These are phyloP conservation scores for Oncorhynchus clarkii DNA, from an alignment of 2,113 vertebrate genomes.

Conservation along the genomic window DNA sequence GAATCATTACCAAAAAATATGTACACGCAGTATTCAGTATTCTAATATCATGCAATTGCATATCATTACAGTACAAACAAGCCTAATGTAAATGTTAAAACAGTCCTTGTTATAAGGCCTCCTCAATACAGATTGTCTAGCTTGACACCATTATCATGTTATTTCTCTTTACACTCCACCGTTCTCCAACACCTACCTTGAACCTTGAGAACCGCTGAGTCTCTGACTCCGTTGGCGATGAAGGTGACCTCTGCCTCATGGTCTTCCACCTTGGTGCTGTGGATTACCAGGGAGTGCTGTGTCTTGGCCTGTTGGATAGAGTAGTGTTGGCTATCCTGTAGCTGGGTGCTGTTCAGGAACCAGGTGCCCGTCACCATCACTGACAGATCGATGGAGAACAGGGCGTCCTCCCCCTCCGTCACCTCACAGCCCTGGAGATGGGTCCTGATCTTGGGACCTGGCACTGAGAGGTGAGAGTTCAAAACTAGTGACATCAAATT, in stretches of 20 bases:
- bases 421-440: constrained; percentile 70
- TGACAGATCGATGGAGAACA: constrained; percentile 83
- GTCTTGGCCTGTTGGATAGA: constrained; percentile 56
- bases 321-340: constrained; percentile 66
- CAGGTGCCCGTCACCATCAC: constrained; percentile 77
- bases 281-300: constrained; percentile 76
- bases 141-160: not conserved
- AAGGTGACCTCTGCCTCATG: constrained; percentile 79
- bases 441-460: constrained; percentile 76
- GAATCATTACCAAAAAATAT: not conserved
- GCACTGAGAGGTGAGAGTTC: constrained; percentile 63
- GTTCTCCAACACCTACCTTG: constrained; percentile 69
- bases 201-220: constrained; percentile 78
- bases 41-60: no score
- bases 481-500: no score
- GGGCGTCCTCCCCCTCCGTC: constrained; percentile 71
- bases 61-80: no score
- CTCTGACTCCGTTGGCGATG: constrained; percentile 73
- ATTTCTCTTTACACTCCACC: not conserved
- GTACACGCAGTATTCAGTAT: not conserved
- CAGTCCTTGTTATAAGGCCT: not conserved
- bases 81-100: no score
- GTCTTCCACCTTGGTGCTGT: constrained; percentile 51
- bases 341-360: constrained; percentile 80
- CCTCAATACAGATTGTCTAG: not conserved